These are phyloP conservation scores for Phalacrocorax aristotelis DNA, from an alignment of 2,113 vertebrate species.

Conservation along the genomic window DNA sequence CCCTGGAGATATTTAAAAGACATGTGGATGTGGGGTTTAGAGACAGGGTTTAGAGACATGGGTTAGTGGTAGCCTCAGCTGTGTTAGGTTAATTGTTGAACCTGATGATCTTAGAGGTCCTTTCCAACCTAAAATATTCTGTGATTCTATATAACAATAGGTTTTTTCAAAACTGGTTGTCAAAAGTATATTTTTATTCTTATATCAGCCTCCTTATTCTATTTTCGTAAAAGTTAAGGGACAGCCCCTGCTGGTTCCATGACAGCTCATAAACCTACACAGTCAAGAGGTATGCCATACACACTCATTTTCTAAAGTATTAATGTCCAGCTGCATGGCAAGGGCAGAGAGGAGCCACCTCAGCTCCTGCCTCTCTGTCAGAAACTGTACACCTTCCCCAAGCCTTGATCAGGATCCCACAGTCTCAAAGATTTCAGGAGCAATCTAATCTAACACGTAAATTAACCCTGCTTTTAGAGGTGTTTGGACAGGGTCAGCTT, in stretches of 20 bases:
- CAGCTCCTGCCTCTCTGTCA: background rate
- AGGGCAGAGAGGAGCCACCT: background rate
- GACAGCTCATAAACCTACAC: background rate
- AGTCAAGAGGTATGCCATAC: background rate
- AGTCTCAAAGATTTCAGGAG: background rate
- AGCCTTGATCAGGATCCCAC: background rate
- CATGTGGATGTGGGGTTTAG: background rate
- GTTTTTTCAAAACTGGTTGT: background rate
- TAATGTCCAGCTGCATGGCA: background rate
- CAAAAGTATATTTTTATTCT: background rate
- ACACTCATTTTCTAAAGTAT: background rate
- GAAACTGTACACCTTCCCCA: background rate
- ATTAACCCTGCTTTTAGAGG: background rate
- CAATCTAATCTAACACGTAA: background rate
- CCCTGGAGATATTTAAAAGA: background rate
- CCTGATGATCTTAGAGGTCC: background rate
- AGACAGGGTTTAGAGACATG: background rate
- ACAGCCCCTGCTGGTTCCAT: background rate
- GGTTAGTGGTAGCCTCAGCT: background rate
- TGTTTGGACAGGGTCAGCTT: background rate
- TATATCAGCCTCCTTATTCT: background rate
- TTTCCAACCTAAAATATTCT: background rate
- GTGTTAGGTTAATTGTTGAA: background rate
- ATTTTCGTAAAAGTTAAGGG: background rate
- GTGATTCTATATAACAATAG: background rate